phyloP scores from a whole-genome alignment of 2,888 invertebrate genomes.

The Drosophila atroscutellata region DNA sequence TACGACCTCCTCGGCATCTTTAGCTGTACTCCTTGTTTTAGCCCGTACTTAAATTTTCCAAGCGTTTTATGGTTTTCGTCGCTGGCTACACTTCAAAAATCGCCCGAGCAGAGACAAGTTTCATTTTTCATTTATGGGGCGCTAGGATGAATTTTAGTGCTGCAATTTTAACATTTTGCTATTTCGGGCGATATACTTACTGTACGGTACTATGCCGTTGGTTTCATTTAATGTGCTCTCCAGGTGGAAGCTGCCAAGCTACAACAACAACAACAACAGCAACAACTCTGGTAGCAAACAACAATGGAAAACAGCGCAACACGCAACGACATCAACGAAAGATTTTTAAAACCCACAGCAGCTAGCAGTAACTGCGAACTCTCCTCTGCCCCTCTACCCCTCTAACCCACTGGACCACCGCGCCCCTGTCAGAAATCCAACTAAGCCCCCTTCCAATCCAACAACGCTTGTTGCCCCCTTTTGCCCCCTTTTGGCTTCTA shows the following conservation, averaged over 20 bases:
- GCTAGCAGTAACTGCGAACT: conserved; percentile 44
- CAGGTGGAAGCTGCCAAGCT: conserved; percentile 49
- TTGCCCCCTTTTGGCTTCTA: conserved; percentile 42
- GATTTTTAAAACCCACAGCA: conserved; percentile 79
- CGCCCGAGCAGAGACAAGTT: conserved; percentile 65
- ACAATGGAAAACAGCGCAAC: conserved; percentile 48
- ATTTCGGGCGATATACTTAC: conserved; percentile 56
- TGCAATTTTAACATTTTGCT: conserved; percentile 77
- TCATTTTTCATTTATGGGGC: conserved; percentile 78
- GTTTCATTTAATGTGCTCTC: conserved; percentile 69
- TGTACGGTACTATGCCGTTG: conserved; percentile 41
- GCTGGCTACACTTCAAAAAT: conserved; percentile 48
- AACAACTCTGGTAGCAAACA: conserved; percentile 56
- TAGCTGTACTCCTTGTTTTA: conserved; percentile 37
- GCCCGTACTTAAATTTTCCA: conserved; percentile 48
- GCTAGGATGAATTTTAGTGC: conserved; percentile 67
- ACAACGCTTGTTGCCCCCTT: not conserved
- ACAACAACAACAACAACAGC: conserved; percentile 43
- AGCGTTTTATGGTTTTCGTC: conserved; percentile 50
- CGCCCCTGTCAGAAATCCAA: not conserved
- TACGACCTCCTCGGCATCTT: conserved; percentile 11
- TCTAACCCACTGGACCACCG: not conserved
- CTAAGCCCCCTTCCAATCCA: not conserved
- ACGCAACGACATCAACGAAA: conserved; percentile 72
- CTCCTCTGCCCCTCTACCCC: not conserved